These are phyloP conservation scores for Hyposoter didymator DNA, from an alignment of 2,888 invertebrate species.

Conservation along the genomic window DNA sequence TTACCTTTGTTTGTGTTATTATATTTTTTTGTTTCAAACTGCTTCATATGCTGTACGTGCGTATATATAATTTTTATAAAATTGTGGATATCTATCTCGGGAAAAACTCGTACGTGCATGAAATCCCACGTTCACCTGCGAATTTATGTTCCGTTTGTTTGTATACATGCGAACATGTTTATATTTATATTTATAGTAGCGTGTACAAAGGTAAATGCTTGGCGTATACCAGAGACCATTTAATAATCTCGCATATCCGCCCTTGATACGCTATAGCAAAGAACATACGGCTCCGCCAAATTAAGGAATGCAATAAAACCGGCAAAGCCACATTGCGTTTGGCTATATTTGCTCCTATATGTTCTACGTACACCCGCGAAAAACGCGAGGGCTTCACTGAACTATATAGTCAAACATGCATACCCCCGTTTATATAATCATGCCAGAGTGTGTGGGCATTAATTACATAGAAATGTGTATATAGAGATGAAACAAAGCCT, in stretches of 20 bases:
- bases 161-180: background rate
- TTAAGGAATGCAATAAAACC: constrained; percentile 66
- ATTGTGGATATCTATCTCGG: constrained; percentile 13
- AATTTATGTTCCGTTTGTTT: background rate
- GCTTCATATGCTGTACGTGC: background rate
- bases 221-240: constrained; percentile 43
- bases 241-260: constrained; percentile 63
- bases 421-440: background rate
- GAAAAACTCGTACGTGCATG: constrained; percentile 7
- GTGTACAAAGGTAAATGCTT: constrained; percentile 19
- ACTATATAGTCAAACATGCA: background rate
- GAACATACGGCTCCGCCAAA: constrained; percentile 45
- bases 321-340: constrained; percentile 48
- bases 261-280: constrained; percentile 52
- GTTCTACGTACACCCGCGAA: constrained; percentile 33
- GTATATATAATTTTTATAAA: constrained; percentile 18
- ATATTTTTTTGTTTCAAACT: background rate
- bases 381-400: constrained; percentile 25
- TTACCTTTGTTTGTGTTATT: constrained; percentile 39
- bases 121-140: constrained; percentile 4
- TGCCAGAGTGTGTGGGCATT: constrained; percentile 37
- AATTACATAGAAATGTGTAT: constrained; percentile 49
- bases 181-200: background rate
- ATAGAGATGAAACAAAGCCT: constrained; percentile 10
- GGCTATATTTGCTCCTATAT: background rate